Evolutionary conservation across 2,888 invertebrate species (phyloP).

Genomic region (Amiota mariae): DNA sequence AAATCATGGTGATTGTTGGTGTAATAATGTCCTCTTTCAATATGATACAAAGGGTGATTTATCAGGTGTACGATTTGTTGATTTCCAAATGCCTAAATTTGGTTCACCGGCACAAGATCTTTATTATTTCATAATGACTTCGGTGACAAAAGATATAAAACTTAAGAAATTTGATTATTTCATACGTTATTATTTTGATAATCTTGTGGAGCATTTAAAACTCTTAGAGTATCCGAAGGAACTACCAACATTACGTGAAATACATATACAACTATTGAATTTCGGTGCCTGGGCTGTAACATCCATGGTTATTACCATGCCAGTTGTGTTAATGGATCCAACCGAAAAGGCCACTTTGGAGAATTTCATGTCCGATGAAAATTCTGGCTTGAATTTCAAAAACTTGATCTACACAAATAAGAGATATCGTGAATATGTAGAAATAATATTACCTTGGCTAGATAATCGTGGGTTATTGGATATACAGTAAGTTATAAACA

Average conservation of each 20-base stretch:
- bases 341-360: slow-evolving; percentile 62
- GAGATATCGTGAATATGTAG: slow-evolving; percentile 58
- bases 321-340: slow-evolving; percentile 64
- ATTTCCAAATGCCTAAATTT: slow-evolving; percentile 65
- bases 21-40: slow-evolving; percentile 67
- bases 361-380: slow-evolving; percentile 52
- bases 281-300: slow-evolving; percentile 54
- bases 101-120: slow-evolving; percentile 63
- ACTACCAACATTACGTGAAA: slow-evolving; percentile 57
- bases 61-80: slow-evolving; percentile 63
- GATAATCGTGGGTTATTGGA: slow-evolving; percentile 65
- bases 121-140: slow-evolving; percentile 66
- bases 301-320: slow-evolving; percentile 49
- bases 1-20: slow-evolving; percentile 67
- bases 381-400: slow-evolving; percentile 49
- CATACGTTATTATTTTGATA: slow-evolving; percentile 64
- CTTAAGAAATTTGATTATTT: slow-evolving; percentile 66
- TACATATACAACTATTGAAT: slow-evolving; percentile 58
- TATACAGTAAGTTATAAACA: slow-evolving; percentile 36
- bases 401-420: slow-evolving; percentile 55
- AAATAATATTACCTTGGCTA: slow-evolving; percentile 65
- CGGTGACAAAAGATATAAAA: slow-evolving; percentile 64
- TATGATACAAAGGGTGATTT: slow-evolving; percentile 51
- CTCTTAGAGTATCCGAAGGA: slow-evolving; percentile 58
- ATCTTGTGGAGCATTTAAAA: slow-evolving; percentile 59